These are phyloP conservation scores for Microtus richardsoni DNA, from an alignment of 2,113 vertebrate species.

Conservation along the genomic window DNA sequence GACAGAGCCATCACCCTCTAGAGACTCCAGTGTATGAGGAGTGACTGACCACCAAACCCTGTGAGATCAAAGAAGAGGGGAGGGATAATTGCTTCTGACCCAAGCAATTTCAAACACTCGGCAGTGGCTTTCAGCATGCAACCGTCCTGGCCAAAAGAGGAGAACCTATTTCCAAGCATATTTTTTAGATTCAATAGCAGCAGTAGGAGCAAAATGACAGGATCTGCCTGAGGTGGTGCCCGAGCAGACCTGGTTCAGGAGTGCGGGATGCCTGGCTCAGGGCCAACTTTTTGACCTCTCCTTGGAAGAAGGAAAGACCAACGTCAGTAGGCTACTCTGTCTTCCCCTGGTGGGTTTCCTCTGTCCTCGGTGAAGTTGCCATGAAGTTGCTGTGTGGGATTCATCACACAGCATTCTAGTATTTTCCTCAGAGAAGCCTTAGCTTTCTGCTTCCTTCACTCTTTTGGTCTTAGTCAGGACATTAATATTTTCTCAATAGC, in stretches of 20 bases:
- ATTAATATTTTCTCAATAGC: conserved; percentile 62
- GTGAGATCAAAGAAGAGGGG: conserved; percentile 40
- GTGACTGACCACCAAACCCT: conserved; percentile 19
- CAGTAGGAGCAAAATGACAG: conserved; percentile 46
- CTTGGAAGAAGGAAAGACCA: conserved; percentile 1
- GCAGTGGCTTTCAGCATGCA: conserved; percentile 44
- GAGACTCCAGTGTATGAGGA: not conserved
- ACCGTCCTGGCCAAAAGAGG: not conserved
- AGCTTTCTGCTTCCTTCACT: conserved; percentile 51
- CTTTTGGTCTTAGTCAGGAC: conserved; percentile 63
- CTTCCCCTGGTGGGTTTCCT: not conserved
- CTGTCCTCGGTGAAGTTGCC: not conserved
- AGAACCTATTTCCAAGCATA: not conserved
- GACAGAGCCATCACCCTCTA: not conserved
- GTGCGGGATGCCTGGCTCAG: not conserved
- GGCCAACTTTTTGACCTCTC: not conserved
- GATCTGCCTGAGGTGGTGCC: not conserved
- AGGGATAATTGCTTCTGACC: conserved; percentile 10
- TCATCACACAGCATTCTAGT: conserved; percentile 26
- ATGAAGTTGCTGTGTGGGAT: not conserved
- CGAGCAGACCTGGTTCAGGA: not conserved
- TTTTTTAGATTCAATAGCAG: not conserved
- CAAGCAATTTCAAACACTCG: conserved; percentile 20
- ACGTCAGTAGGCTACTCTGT: not conserved
- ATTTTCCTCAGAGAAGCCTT: conserved; percentile 36